Conservation (phyloP, 2,888 invertebrate genomes). For the Acrobasis consociella region DNA sequence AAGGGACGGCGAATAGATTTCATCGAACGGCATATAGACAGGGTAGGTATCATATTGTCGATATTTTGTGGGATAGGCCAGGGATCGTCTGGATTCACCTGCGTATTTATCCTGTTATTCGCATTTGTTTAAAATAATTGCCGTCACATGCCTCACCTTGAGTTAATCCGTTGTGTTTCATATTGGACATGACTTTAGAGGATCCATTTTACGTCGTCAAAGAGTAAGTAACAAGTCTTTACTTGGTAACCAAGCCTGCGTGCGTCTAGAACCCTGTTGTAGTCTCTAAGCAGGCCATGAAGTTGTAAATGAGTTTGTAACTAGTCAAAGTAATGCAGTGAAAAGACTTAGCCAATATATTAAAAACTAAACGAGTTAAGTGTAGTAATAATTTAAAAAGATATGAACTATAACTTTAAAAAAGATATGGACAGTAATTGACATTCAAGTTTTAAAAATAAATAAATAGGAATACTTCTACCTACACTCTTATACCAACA, state of each 20-base stretch:
- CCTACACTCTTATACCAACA: no score
- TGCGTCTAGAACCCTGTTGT: background rate
- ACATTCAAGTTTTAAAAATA: no score
- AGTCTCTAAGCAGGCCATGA: background rate
- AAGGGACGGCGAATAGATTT: conserved; percentile 67
- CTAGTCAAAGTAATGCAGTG: no score
- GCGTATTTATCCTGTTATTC: conserved; percentile 43
- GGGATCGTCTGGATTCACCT: conserved; percentile 52
- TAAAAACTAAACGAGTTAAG: no score
- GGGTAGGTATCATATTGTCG: conserved; percentile 68
- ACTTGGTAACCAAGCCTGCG: conserved; percentile 14
- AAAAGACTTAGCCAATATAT: no score
- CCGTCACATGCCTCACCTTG: conserved; percentile 63
- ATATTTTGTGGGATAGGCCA: conserved; percentile 77
- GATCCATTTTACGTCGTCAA: conserved; percentile 99
- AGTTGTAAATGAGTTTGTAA: no score
- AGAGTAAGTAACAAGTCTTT: conserved; percentile 89
- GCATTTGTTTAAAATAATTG: conserved; percentile 34
- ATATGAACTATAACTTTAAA: no score
- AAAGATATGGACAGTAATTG: no score
- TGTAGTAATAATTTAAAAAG: no score
- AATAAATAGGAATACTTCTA: no score
- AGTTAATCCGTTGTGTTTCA: conserved; percentile 50
- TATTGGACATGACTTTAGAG: conserved; percentile 97
- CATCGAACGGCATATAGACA: conserved; percentile 61